Base-by-base conservation (phyloP, 2,113 vertebrate species). In the Notiomystis cincta region DNA sequence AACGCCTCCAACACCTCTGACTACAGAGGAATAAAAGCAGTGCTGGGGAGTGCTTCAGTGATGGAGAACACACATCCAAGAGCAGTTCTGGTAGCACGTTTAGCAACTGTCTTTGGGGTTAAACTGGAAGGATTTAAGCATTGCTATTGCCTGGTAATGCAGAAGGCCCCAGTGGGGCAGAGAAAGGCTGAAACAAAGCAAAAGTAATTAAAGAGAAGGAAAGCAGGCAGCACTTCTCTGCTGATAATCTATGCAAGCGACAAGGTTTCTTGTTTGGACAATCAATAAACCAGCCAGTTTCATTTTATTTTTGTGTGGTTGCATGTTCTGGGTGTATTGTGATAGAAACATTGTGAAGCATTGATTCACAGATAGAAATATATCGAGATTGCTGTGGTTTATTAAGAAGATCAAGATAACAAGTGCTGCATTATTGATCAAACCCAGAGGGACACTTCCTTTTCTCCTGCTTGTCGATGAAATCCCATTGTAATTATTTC, bases 361-460 rank as follows among this genome's bases (percentile, higher is more conserved):
- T 93, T 92, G 96, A 97, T 97, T 95, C 83, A 22, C 91, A 70
- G 87, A 92, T 83, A 94, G 85, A 96, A 97, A 95, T 95, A 20
- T 96, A 92, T 95, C 84, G 94, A 84, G 45, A 53, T 37, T 94
- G 84, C 94, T 72, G 94, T 93, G 85, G 91, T 96, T 97, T 96
- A 96, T 97, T 97, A 97, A 91, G 96, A 82, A 93, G 96, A 97
- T 96, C 97, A 96, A 96, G 96, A 95, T 97, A 97, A 97, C 96
- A 96, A 97, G 93, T 96, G 91, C 96, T 96, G 94, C 92, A 92
- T 96, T 97, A 97, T 96, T 97, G 97, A 97, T 97, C 95, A 97
- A 86, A 94, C 89, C 96, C 85, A 69, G 67, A 90, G 95, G 96
- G 93, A 95, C 84, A 51, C 66, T 95, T 95, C 69, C 94, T 75